These are phyloP conservation scores for Drosophila mayaguana DNA, from an alignment of 2,888 invertebrate species.

Conservation along the genomic window DNA sequence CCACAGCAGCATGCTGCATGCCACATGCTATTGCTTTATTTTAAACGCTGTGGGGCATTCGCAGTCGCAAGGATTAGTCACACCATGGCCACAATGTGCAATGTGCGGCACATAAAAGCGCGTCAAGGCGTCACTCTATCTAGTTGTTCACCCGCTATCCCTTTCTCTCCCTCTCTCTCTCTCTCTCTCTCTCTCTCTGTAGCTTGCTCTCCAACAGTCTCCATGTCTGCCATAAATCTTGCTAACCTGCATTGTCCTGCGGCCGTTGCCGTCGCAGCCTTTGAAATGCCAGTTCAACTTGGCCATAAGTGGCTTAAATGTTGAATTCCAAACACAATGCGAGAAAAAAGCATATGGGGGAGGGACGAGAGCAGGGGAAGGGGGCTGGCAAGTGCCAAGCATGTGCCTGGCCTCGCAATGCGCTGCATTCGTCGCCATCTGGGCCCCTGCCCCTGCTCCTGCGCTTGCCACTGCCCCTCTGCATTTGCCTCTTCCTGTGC, in stretches of 20 bases:
- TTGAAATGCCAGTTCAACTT: slow-evolving; percentile 80
- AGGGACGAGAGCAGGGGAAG: background rate
- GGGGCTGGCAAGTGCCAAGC: slow-evolving; percentile 71
- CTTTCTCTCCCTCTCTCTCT: slow-evolving; percentile 11
- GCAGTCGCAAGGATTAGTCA: slow-evolving; percentile 54
- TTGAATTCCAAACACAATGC: slow-evolving; percentile 80
- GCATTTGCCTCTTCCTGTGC: too few relatives aligned
- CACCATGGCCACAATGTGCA: slow-evolving; percentile 56
- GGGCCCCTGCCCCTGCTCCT: slow-evolving; percentile 2
- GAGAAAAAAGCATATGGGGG: slow-evolving; percentile 35
- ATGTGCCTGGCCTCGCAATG: slow-evolving; percentile 52
- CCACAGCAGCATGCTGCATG: slow-evolving; percentile 35
- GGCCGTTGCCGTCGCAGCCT: slow-evolving; percentile 64
- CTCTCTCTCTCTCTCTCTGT: slow-evolving; percentile 9
- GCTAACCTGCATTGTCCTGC: slow-evolving; percentile 76
- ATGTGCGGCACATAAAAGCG: slow-evolving; percentile 64
- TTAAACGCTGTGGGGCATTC: slow-evolving; percentile 68
- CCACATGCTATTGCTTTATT: slow-evolving; percentile 67
- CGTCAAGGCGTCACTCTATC: slow-evolving; percentile 56
- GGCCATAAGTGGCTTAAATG: slow-evolving; percentile 81
- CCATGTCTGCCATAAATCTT: slow-evolving; percentile 73
- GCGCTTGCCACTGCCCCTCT: background rate
- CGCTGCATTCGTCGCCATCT: slow-evolving; percentile 45
- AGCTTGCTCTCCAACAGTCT: slow-evolving; percentile 31
- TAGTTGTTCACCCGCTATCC: slow-evolving; percentile 12